Percentiles rank a stretch among this genome's conserved stretches.
Evolutionary conservation across 1,140 invertebrate species (phyloP).

Genomic region (Gonioctena quinquepunctata): DNA sequence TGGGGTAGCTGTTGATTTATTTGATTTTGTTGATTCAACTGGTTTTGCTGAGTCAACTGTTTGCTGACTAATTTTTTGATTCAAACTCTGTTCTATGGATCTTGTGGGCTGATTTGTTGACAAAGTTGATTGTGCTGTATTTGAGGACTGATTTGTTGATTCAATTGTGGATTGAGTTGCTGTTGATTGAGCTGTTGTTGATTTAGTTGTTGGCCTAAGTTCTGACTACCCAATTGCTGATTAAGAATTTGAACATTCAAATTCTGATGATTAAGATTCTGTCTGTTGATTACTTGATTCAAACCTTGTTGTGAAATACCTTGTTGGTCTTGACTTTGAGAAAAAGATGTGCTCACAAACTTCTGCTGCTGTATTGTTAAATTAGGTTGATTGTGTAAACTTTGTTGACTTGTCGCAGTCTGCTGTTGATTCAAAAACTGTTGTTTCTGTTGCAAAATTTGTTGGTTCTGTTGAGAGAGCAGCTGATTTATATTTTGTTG

Average conservation of each 20-base stretch:
- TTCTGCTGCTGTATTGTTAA: constrained; percentile 31
- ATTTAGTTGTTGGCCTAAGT: constrained; percentile 40
- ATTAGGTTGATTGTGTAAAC: constrained; percentile 32
- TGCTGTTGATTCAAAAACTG: constrained; percentile 32
- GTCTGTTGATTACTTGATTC: constrained; percentile 24
- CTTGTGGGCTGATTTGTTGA: constrained; percentile 32
- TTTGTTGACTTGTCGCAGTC: constrained; percentile 29
- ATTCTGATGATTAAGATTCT: constrained; percentile 30
- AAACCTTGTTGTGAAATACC: constrained; percentile 20
- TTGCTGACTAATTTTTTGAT: too few relatives aligned
- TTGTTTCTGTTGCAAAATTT: constrained; percentile 27
- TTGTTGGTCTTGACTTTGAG: constrained; percentile 23
- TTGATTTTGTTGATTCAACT: constrained; percentile 25
- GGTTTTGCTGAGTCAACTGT: constrained; percentile 28
- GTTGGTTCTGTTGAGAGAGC: constrained; percentile 5
- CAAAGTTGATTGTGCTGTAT: constrained; percentile 26
- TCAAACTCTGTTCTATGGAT: constrained; percentile 32
- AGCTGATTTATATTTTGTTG: constrained; percentile 26
- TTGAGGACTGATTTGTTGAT: constrained; percentile 16
- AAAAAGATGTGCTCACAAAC: constrained; percentile 13
- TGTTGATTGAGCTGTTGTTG: constrained; percentile 39
- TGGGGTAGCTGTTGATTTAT: constrained; percentile 30
- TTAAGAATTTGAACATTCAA: constrained; percentile 30
- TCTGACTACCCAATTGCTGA: constrained; percentile 33
- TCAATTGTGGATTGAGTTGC: constrained; percentile 35